These are phyloP conservation scores for Stenotaenia linearis DNA, from an alignment of 2,888 invertebrate species.

Conservation along the genomic window DNA sequence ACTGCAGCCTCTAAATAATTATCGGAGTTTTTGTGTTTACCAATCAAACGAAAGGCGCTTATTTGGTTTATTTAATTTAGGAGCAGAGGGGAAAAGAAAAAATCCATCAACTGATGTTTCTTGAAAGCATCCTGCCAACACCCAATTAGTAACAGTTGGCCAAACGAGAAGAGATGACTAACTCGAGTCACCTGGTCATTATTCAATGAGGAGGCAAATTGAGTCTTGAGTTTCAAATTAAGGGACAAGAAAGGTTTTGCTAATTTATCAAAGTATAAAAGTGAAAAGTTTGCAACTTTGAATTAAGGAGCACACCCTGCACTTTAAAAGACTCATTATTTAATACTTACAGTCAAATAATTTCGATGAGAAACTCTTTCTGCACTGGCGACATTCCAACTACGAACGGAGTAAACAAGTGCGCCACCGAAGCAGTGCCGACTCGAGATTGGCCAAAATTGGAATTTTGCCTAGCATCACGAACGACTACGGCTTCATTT, in stretches of 20 bases:
- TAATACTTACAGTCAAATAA: slow-evolving; percentile 26
- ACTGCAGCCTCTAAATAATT: too few relatives aligned
- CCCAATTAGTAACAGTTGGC: slow-evolving; percentile 14
- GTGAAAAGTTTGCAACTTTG: slow-evolving; percentile 3
- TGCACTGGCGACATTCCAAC: slow-evolving; percentile 14
- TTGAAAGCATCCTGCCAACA: slow-evolving; percentile 21
- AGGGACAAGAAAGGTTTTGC: not conserved
- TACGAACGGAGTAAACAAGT: slow-evolving; percentile 11
- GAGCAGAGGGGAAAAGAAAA: not conserved
- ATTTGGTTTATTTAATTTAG: slow-evolving; percentile 15
- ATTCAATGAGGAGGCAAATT: not conserved
- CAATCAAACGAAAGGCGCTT: too few relatives aligned
- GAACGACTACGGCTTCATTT: slow-evolving; percentile 2
- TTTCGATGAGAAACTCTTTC: slow-evolving; percentile 15
- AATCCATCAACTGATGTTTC: not conserved
- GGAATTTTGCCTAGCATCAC: not conserved
- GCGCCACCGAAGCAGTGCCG: not conserved
- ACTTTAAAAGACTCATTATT: slow-evolving; percentile 13
- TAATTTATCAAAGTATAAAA: not conserved
- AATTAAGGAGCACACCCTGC: not conserved
- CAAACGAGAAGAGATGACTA: slow-evolving; percentile 1
- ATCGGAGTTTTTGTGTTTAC: too few relatives aligned
- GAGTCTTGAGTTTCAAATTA: not conserved
- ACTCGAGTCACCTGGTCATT: slow-evolving; percentile 13
- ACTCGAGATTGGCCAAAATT: slow-evolving; percentile 3